Evolutionary conservation across 1,140 invertebrate species (phyloP).

Genomic region (Cephus cinctus): DNA sequence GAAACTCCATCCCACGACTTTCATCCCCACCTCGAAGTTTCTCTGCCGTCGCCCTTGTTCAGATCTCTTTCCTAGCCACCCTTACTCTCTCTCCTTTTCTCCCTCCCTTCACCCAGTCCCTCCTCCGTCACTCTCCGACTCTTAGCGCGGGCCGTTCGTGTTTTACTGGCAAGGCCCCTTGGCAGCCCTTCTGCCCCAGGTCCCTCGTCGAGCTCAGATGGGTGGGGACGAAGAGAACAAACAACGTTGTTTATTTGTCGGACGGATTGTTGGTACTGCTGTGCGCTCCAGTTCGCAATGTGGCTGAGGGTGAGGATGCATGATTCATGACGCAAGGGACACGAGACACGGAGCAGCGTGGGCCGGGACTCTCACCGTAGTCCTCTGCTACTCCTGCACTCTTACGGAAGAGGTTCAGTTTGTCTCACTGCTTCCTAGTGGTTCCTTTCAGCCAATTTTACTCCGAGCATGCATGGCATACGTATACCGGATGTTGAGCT

Average conservation of each 20-base stretch:
- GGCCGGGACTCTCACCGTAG: background rate
- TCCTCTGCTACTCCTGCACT: background rate
- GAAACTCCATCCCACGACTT: background rate
- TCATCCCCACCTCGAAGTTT: too few species aligned
- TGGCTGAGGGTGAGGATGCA: slow-evolving; percentile 32
- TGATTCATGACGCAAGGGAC: slow-evolving; percentile 47
- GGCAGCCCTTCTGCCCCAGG: background rate
- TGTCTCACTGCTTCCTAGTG: background rate
- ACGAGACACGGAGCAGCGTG: background rate
- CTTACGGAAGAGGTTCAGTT: background rate
- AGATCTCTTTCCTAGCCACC: background rate
- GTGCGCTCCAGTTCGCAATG: slow-evolving; percentile 29
- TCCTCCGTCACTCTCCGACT: background rate
- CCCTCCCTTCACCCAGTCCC: background rate
- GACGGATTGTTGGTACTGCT: slow-evolving; percentile 19
- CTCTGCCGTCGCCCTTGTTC: too few species aligned
- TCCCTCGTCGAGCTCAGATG: slow-evolving; percentile 18
- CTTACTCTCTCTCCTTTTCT: background rate
- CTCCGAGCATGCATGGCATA: too few species aligned
- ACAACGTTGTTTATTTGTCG: slow-evolving; percentile 51
- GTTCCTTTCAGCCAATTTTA: slow-evolving; percentile 26
- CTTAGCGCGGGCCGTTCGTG: background rate
- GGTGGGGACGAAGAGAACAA: slow-evolving; percentile 31
- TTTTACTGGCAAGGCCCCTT: background rate
- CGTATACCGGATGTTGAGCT: too few species aligned